A percentile compares a stretch with the other conserved stretches of the same genome.
Evolutionary conservation across 2,888 invertebrate species (phyloP).

Genomic region (Cryptosula pallasiana): DNA sequence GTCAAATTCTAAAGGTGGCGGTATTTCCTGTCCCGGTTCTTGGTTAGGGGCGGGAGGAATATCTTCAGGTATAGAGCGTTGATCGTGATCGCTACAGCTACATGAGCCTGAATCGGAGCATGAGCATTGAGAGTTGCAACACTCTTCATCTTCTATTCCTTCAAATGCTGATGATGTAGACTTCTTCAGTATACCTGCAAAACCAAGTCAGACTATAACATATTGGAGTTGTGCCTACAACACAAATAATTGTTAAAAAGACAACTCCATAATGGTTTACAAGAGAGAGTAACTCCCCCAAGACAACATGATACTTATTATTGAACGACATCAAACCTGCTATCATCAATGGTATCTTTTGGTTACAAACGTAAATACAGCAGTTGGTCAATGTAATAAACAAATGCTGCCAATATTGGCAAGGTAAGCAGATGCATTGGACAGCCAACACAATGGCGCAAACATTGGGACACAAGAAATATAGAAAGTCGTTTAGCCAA

Average conservation of each 20-base stretch:
- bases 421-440: too few relatives aligned
- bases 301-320: too few relatives aligned
- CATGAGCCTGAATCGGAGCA: constrained; percentile 11
- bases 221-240: neutral
- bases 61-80: neutral
- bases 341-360: too few relatives aligned
- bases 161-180: constrained; percentile 20
- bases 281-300: too few relatives aligned
- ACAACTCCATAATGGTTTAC: too few relatives aligned
- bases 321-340: too few relatives aligned
- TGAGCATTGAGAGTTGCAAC: constrained; percentile 17
- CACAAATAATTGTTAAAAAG: neutral
- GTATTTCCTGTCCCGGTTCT: constrained; percentile 13
- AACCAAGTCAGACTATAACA: too few relatives aligned
- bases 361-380: too few relatives aligned
- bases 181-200: constrained; percentile 22
- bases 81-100: constrained; percentile 19
- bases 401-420: too few relatives aligned
- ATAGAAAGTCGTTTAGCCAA: neutral
- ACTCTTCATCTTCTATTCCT: constrained; percentile 1
- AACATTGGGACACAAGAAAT: too few relatives aligned
- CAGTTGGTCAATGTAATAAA: too few relatives aligned
- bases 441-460: too few relatives aligned
- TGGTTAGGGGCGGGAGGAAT: neutral
- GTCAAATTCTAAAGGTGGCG: constrained; percentile 14